Conservation (phyloP, 2,113 vertebrate genomes). For the Amazona guildingii region DNA sequence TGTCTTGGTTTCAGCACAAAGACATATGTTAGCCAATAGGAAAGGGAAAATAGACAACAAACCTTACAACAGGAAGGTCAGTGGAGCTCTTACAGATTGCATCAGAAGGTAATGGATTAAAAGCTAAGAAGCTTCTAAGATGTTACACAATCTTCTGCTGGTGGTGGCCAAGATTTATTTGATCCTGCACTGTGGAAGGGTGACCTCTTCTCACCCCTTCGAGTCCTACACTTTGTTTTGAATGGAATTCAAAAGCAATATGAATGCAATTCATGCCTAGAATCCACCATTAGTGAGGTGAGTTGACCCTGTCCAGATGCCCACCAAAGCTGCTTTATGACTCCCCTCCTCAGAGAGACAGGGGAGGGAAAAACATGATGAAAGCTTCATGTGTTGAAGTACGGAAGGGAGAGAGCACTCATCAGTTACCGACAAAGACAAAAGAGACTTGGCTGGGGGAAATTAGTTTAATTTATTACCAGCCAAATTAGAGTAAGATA, state of each 20-base stretch:
- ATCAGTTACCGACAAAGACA: neutral
- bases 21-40: neutral
- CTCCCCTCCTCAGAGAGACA: neutral
- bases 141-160: neutral
- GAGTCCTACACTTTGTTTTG: neutral
- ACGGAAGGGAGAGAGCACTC: neutral
- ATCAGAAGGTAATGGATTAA: neutral
- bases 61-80: neutral
- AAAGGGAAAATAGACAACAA: neutral
- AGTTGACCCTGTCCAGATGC: neutral
- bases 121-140: neutral
- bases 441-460: neutral
- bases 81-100: neutral
- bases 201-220: neutral
- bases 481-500: neutral
- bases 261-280: neutral
- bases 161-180: neutral
- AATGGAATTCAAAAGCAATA: neutral
- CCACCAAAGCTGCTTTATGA: neutral
- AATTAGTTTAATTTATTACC: neutral
- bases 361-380: neutral
- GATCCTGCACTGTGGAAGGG: neutral
- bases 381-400: neutral
- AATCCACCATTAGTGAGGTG: neutral
- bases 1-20: neutral